These are phyloP conservation scores for Caprella mutica DNA, from an alignment of 2,888 invertebrate genomes.

Conservation along the genomic window DNA sequence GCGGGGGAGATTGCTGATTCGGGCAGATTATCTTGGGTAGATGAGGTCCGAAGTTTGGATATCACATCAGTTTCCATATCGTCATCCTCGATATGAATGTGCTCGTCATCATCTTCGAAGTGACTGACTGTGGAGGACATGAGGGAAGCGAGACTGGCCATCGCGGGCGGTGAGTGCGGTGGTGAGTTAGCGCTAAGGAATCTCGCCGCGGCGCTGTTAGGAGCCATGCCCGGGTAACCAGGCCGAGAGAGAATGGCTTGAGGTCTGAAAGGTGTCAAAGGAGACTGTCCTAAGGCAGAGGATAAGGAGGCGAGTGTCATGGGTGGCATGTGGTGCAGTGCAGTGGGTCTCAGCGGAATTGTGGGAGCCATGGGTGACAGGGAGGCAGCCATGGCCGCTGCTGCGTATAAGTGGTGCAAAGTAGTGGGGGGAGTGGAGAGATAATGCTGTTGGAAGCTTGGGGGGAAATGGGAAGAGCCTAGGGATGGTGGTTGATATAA, in stretches of 20 bases:
- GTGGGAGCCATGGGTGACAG: constrained; percentile 15
- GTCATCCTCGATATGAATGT: constrained; percentile 14
- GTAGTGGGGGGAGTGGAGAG: constrained; percentile 15
- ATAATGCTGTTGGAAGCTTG: constrained; percentile 14
- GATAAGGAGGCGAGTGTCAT: constrained; percentile 26
- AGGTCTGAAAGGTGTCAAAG: constrained; percentile 14
- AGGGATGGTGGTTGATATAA: constrained; percentile 14
- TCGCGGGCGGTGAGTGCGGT: constrained; percentile 8
- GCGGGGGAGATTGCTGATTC: neutral
- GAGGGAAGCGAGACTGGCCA: neutral
- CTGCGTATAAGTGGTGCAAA: constrained; percentile 29
- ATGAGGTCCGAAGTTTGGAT: constrained; percentile 3
- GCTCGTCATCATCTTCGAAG: constrained; percentile 12
- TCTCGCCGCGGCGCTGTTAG: constrained; percentile 3
- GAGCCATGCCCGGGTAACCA: constrained; percentile 16
- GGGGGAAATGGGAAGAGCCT: constrained; percentile 3
- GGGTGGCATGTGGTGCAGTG: constrained; percentile 16
- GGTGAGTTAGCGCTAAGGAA: constrained; percentile 10
- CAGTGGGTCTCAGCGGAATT: constrained; percentile 16
- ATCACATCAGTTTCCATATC: constrained; percentile 8
- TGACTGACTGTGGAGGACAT: neutral
- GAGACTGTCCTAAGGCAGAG: constrained; percentile 14
- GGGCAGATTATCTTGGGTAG: neutral
- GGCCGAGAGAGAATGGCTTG: constrained; percentile 26
- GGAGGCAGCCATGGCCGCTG: constrained; percentile 29